Evolutionary conservation across 2,888 invertebrate genomes (phyloP).

Genomic region (Pantelozetes paolii): DNA sequence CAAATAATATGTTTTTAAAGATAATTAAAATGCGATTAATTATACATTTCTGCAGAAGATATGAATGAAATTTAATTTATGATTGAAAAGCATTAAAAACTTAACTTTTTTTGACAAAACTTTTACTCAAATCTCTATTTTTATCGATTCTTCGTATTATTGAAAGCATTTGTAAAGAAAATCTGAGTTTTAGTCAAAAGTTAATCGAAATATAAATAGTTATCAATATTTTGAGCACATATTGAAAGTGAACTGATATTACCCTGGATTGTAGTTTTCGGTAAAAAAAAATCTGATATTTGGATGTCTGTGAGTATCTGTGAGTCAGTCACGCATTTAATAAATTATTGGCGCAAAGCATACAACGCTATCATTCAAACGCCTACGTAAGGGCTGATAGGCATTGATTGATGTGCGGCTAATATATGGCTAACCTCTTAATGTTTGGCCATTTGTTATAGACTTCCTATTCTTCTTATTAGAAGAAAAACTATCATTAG

Average conservation of each 20-base stretch:
- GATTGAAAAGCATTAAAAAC: conserved; percentile 30
- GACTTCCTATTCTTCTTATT: conserved; percentile 33
- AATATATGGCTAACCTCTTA: conserved; percentile 13
- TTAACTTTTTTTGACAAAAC: not conserved
- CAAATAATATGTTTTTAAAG: no score
- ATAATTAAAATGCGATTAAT: no score
- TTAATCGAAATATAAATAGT: conserved; percentile 17
- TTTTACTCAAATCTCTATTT: conserved; percentile 13
- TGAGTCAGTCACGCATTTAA: conserved; percentile 20
- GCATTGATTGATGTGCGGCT: conserved; percentile 36
- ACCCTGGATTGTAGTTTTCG: not conserved
- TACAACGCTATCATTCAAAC: conserved; percentile 28
- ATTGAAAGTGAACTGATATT: conserved; percentile 9
- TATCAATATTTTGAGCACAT: conserved; percentile 8
- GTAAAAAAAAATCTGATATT: no score
- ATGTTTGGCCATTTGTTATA: conserved; percentile 25
- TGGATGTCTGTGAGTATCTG: conserved; percentile 1
- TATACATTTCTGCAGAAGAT: no score
- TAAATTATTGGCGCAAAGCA: conserved; percentile 18
- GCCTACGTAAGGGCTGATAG: conserved; percentile 22
- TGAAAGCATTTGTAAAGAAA: not conserved
- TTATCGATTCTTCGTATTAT: conserved; percentile 9
- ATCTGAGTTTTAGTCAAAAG: not conserved
- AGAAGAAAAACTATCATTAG: conserved; percentile 17
- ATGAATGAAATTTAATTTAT: no score